A percentile compares a stretch with the other conserved stretches of the same genome.
phyloP scores from a whole-genome alignment of 1,140 invertebrate species.

The Drosophila parvula region DNA sequence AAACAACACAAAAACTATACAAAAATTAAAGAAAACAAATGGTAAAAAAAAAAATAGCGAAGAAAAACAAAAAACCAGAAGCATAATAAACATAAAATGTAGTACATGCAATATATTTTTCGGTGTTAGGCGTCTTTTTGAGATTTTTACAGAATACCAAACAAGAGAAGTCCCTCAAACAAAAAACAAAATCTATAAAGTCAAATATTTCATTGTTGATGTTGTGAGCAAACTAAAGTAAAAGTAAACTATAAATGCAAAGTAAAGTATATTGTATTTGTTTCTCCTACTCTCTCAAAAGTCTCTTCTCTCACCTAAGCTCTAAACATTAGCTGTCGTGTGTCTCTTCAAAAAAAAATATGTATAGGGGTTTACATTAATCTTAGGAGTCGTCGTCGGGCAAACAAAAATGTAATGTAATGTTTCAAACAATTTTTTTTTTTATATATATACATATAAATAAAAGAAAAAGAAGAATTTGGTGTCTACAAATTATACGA shows the following conservation, averaged over 20 bases:
- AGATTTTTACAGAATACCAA: constrained; percentile 78
- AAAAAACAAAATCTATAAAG: constrained; percentile 54
- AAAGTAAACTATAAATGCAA: constrained; percentile 50
- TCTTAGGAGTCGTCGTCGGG: constrained; percentile 27
- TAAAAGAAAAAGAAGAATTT: constrained; percentile 43
- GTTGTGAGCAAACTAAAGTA: constrained; percentile 75
- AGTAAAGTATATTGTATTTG: constrained; percentile 64
- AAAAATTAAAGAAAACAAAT: constrained; percentile 13
- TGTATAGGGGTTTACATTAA: constrained; percentile 70
- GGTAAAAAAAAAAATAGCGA: not conserved
- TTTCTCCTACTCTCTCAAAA: constrained; percentile 68
- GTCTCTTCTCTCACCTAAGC: constrained; percentile 70
- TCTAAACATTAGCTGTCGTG: constrained; percentile 75
- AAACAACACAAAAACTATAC: constrained; percentile 12
- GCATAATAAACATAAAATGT: constrained; percentile 67
- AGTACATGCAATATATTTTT: constrained; percentile 84
- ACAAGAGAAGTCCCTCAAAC: constrained; percentile 50
- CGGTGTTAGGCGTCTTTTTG: constrained; percentile 84
- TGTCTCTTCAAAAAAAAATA: constrained; percentile 63
- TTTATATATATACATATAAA: constrained; percentile 38
- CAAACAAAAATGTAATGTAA: constrained; percentile 17
- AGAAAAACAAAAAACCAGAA: constrained; percentile 33
- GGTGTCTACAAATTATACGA: constrained; percentile 71
- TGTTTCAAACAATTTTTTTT: constrained; percentile 54
- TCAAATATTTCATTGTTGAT: constrained; percentile 84